Conservation (phyloP, 2,797 vertebrate genomes). For the Molossus molossus region DNA sequence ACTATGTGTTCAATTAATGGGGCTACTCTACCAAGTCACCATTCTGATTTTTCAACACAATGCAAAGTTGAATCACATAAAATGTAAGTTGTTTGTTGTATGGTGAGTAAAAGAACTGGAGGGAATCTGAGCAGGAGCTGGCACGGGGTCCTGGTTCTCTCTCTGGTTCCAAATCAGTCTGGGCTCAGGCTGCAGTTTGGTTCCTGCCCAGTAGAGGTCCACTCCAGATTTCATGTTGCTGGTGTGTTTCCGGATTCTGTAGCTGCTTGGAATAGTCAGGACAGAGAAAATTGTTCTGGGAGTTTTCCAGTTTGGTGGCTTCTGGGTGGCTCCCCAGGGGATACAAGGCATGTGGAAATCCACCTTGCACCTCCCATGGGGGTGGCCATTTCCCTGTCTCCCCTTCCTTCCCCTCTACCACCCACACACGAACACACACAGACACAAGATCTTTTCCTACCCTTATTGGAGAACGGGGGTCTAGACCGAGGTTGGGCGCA, state of each 20-base stretch:
- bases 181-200: background rate
- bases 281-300: background rate
- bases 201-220: background rate
- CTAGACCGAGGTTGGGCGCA: background rate
- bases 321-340: background rate
- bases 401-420: background rate
- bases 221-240: background rate
- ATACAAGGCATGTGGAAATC: background rate
- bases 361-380: background rate
- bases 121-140: background rate
- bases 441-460: background rate
- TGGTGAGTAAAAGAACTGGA: background rate
- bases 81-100: background rate
- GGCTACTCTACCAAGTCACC: background rate
- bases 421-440: too few species aligned
- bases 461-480: background rate
- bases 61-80: background rate
- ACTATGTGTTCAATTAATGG: background rate
- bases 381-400: background rate
- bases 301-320: background rate
- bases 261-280: background rate
- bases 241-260: background rate
- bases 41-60: background rate
- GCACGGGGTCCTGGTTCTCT: background rate
- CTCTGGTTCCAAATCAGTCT: background rate